phyloP scores from a whole-genome alignment of 2,888 invertebrate genomes.

The Cataglyphis rosenhaueri region DNA sequence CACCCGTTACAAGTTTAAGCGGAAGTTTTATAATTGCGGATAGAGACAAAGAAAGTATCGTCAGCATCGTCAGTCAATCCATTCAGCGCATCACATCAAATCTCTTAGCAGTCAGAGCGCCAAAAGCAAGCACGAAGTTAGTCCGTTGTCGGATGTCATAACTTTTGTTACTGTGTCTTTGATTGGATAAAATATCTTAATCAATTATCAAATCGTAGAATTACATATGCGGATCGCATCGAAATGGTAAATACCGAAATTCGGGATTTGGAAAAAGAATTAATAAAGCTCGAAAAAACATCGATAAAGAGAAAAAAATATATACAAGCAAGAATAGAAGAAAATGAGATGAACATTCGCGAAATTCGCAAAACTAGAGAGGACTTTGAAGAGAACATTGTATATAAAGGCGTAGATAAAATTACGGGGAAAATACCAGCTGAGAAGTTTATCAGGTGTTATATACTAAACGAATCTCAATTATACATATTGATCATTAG shows the following conservation, averaged over 20 bases:
- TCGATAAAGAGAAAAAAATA: conserved; percentile 85
- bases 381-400: conserved; percentile 87
- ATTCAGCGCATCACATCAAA: conserved; percentile 55
- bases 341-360: conserved; percentile 86
- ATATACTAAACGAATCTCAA: neutral
- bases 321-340: conserved; percentile 87
- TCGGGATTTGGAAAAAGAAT: conserved; percentile 84
- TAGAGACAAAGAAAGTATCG: conserved; percentile 61
- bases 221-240: conserved; percentile 87
- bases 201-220: conserved; percentile 69
- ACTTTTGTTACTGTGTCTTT: neutral
- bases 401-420: conserved; percentile 87
- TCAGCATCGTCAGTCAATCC: conserved; percentile 59
- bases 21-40: conserved; percentile 66
- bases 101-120: conserved; percentile 37
- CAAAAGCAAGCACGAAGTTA: conserved; percentile 51
- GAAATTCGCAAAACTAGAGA: conserved; percentile 86
- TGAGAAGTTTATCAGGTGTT: conserved; percentile 86
- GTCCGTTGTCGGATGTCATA: neutral
- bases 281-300: conserved; percentile 80
- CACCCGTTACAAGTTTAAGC: conserved; percentile 70
- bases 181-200: neutral
- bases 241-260: conserved; percentile 87
- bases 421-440: conserved; percentile 89
- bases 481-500: neutral